Evolutionary conservation across 2,113 vertebrate species (phyloP).

Genomic region (Semicossyphus pulcher): DNA sequence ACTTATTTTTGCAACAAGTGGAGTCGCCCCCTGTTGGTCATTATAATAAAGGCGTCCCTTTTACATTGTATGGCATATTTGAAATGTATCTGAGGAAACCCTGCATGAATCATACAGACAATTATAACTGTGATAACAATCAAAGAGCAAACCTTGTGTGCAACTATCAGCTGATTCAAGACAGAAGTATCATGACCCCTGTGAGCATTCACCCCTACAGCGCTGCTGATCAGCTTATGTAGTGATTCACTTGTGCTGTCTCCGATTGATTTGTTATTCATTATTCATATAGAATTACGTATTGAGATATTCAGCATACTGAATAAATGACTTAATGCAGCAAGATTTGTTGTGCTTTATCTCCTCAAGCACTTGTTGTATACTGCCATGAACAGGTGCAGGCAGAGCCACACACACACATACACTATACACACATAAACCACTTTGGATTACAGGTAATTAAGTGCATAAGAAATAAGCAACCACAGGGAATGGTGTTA

Average conservation of each 20-base stretch:
- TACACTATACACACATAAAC: conserved; percentile 1
- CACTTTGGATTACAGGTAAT: conserved; percentile 45
- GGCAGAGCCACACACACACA: neutral
- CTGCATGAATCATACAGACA: neutral
- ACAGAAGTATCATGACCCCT: too few relatives aligned
- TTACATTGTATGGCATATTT: too few relatives aligned
- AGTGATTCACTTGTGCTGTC: neutral
- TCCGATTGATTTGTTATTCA: conserved; percentile 1
- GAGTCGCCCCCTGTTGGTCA: too few relatives aligned
- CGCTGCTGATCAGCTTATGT: too few relatives aligned
- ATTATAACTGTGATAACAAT: too few relatives aligned
- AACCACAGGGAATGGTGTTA: conserved; percentile 34
- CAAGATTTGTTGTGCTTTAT: neutral
- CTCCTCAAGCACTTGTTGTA: neutral
- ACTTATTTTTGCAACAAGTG: too few relatives aligned
- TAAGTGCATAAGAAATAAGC: conserved; percentile 41
- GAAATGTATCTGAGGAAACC: neutral
- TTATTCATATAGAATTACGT: neutral
- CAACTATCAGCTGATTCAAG: too few relatives aligned
- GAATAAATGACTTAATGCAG: neutral
- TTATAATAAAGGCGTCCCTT: too few relatives aligned
- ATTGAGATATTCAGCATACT: conserved; percentile 6
- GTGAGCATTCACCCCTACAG: too few relatives aligned
- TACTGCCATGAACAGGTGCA: neutral
- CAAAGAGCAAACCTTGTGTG: too few relatives aligned